phyloP scores from a whole-genome alignment of 1,140 invertebrate species.

The Meteorus sp. region DNA sequence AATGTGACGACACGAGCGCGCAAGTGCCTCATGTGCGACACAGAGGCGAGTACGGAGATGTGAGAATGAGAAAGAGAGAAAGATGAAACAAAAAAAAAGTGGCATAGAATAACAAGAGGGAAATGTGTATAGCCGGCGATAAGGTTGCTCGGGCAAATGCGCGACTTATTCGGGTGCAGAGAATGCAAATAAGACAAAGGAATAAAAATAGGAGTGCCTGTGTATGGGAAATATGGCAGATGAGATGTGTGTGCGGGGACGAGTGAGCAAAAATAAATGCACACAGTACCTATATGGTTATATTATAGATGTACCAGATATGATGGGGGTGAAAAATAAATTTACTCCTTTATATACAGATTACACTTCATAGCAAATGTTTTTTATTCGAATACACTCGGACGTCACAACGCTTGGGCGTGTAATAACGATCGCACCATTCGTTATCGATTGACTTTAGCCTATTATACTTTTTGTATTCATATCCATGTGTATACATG shows the following conservation, averaged over 20 bases:
- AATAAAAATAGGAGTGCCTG: neutral
- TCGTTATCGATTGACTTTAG: conserved; percentile 24
- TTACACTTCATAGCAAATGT: conserved; percentile 11
- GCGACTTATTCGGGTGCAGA: neutral
- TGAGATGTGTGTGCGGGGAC: neutral
- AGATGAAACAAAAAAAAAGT: conserved; percentile 29
- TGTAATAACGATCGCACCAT: conserved; percentile 13
- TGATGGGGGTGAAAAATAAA: neutral
- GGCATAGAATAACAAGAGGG: too few species aligned
- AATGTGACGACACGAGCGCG: neutral
- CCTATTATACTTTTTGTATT: too few species aligned
- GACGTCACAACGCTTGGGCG: neutral
- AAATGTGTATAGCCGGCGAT: conserved; percentile 45
- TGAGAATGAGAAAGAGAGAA: neutral
- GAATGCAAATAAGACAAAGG: neutral
- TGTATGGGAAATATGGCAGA: neutral
- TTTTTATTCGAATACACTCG: conserved; percentile 10
- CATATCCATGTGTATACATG: conserved; percentile 3
- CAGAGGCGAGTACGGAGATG: too few species aligned
- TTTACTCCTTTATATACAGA: neutral
- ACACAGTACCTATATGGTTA: too few species aligned
- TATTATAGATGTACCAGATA: too few species aligned
- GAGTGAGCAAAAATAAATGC: too few species aligned
- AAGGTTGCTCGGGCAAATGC: conserved; percentile 28
- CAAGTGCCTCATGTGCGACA: neutral